A percentile compares a stretch with the other conserved stretches of the same genome.
Evolutionary conservation across 2,113 vertebrate genomes (phyloP).

Genomic region (Procavia capensis): DNA sequence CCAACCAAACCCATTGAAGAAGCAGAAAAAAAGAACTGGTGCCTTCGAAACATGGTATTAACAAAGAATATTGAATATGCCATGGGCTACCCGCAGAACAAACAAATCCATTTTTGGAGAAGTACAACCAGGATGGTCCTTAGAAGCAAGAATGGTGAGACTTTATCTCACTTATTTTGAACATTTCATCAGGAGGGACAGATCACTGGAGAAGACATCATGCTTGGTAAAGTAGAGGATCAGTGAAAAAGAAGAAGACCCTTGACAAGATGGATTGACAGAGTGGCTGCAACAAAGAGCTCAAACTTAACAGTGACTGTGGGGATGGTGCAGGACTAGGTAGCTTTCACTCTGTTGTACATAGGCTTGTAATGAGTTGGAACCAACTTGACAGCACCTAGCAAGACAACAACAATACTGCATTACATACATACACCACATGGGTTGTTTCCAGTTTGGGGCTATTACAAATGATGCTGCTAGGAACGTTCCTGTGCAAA

Average conservation of each 20-base stretch:
- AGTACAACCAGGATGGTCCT: background rate
- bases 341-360: background rate
- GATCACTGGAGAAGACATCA: background rate
- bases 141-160: background rate
- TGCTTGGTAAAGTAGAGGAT: background rate
- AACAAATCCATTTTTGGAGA: background rate
- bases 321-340: background rate
- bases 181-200: background rate
- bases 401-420: background rate
- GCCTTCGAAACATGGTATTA: background rate
- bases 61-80: background rate
- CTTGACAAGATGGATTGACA: background rate
- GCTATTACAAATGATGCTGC: too few species aligned
- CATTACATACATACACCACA: too few species aligned
- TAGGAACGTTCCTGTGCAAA: too few species aligned
- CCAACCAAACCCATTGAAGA: fast-evolving
- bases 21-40: background rate
- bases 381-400: background rate
- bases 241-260: background rate
- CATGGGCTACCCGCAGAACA: background rate
- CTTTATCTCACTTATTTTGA: background rate
- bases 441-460: too few species aligned
- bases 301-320: background rate
- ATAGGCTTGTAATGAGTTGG: background rate
- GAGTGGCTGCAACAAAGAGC: background rate